Conservation (phyloP, 2,113 vertebrate genomes). For the Mellivora capensis region DNA sequence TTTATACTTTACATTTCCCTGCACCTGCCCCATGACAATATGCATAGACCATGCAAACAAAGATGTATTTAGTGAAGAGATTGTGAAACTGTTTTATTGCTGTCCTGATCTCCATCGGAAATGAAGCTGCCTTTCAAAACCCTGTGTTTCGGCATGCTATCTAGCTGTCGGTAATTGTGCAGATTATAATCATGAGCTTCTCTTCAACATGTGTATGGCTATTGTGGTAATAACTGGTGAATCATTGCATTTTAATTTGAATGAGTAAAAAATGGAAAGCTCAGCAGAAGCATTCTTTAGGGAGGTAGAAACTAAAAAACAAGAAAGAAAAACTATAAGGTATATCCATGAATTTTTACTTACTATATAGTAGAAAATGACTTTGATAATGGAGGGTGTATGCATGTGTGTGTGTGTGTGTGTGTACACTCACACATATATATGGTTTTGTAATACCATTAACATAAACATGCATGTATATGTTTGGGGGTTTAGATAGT, state of each 20-base stretch:
- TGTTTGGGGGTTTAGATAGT: not conserved
- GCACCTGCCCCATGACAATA: slow-evolving; percentile 59
- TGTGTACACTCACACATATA: not conserved
- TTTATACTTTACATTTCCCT: slow-evolving; percentile 63
- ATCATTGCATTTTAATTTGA: slow-evolving; percentile 56
- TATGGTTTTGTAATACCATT: not conserved
- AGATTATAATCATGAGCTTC: slow-evolving; percentile 46
- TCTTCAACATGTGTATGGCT: slow-evolving; percentile 24
- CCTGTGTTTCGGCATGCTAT: not conserved
- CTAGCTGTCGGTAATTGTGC: slow-evolving; percentile 18
- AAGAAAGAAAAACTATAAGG: not conserved
- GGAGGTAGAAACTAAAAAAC: not conserved
- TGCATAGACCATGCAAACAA: slow-evolving; percentile 40
- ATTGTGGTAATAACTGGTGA: slow-evolving; percentile 39
- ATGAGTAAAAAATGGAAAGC: slow-evolving; percentile 28
- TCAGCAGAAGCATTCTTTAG: slow-evolving; percentile 30
- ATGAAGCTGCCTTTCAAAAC: slow-evolving; percentile 44
- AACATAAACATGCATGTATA: not conserved
- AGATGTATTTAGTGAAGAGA: slow-evolving; percentile 55
- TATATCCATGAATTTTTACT: not conserved
- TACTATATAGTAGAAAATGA: not conserved
- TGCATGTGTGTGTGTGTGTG: not conserved
- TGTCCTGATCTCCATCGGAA: slow-evolving; percentile 18
- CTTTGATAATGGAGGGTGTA: not conserved
- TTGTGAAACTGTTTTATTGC: slow-evolving; percentile 42